These are phyloP conservation scores for Cyaniris semiargus DNA, from an alignment of 2,888 invertebrate genomes.

Conservation along the genomic window DNA sequence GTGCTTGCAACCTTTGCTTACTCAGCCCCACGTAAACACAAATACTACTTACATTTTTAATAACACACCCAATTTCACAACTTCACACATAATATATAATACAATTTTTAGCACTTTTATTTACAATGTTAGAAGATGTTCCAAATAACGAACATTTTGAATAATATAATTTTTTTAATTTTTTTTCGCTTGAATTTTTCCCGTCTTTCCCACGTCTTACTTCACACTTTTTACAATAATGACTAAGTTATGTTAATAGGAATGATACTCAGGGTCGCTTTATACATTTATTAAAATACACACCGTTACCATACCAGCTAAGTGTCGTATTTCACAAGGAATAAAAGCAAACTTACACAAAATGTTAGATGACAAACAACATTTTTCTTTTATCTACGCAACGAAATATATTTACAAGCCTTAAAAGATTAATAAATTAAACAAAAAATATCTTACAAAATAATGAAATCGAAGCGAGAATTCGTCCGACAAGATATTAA, in stretches of 20 bases:
- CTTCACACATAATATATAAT: background rate
- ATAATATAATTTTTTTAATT: background rate
- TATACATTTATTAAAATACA: slow-evolving; percentile 27
- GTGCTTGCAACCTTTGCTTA: slow-evolving; percentile 38
- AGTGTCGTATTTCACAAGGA: slow-evolving; percentile 27
- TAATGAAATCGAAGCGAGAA: background rate
- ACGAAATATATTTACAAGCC: slow-evolving; percentile 29
- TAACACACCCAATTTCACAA: slow-evolving; percentile 15
- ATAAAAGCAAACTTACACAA: slow-evolving; percentile 13
- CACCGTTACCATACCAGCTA: slow-evolving; percentile 3
- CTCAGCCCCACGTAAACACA: slow-evolving; percentile 35
- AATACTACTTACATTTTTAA: slow-evolving; percentile 29
- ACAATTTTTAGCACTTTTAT: background rate
- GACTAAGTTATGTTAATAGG: background rate
- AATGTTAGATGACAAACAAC: slow-evolving; percentile 26
- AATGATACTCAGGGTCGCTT: slow-evolving; percentile 15
- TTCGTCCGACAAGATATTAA: slow-evolving; percentile 8
- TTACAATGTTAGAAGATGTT: background rate
- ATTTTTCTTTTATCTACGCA: slow-evolving; percentile 20
- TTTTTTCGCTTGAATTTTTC: background rate
- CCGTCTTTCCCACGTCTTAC: background rate
- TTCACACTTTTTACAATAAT: background rate
- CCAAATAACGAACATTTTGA: background rate
- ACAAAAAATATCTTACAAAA: slow-evolving; percentile 25
- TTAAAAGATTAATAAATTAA: slow-evolving; percentile 20